Percentiles rank a stretch among this genome's conserved stretches.
These are phyloP conservation scores for Drosophila leontia DNA, from an alignment of 1,140 invertebrate genomes.

Conservation along the genomic window DNA sequence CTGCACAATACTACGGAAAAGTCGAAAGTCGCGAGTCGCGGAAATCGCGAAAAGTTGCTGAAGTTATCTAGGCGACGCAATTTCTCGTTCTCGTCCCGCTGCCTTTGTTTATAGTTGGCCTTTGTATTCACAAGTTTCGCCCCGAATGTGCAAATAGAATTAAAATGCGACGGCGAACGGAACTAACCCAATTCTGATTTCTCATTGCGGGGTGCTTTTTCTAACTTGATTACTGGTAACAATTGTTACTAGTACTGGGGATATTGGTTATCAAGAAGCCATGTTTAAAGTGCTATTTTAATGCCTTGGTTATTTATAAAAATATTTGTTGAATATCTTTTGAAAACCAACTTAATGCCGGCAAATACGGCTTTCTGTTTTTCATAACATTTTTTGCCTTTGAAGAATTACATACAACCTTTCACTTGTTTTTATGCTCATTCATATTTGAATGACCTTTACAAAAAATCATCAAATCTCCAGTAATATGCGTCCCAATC, in stretches of 20 bases:
- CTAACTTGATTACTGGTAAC: not conserved
- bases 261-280: not conserved
- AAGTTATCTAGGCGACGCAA: slow-evolving; percentile 48
- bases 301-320: not conserved
- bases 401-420: not conserved
- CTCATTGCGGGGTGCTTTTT: slow-evolving; percentile 30
- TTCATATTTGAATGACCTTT: not conserved
- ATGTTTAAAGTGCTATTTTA: no score
- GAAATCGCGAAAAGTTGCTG: slow-evolving; percentile 68
- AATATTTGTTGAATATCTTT: not conserved
- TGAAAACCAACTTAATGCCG: not conserved
- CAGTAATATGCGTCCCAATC: not conserved
- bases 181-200: slow-evolving; percentile 59
- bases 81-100: slow-evolving; percentile 57
- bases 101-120: slow-evolving; percentile 64
- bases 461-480: not conserved
- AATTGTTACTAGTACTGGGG: not conserved
- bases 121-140: slow-evolving; percentile 57
- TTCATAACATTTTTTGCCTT: not conserved
- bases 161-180: slow-evolving; percentile 58
- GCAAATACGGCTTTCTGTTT: not conserved
- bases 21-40: slow-evolving; percentile 59
- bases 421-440: not conserved
- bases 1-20: slow-evolving; percentile 13
- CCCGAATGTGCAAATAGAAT: slow-evolving; percentile 76